A percentile compares a stretch with the other conserved stretches of the same genome.
Evolutionary conservation across 2,888 invertebrate genomes (phyloP).

Genomic region (Sipha maydis): DNA sequence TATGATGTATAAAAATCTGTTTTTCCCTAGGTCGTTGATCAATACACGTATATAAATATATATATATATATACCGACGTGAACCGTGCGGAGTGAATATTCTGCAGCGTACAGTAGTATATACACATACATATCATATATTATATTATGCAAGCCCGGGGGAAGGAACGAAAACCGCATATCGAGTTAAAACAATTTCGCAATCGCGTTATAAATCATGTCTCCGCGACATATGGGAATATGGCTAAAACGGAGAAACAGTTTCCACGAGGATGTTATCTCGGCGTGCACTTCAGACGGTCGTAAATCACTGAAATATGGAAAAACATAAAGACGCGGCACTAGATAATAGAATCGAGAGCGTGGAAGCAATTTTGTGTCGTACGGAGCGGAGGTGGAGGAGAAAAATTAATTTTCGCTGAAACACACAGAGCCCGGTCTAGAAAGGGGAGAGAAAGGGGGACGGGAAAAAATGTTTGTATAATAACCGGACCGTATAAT

Average conservation of each 20-base stretch:
- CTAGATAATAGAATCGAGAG: slow-evolving; percentile 46
- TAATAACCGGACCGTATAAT: slow-evolving; percentile 3
- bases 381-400: neutral
- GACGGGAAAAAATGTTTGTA: slow-evolving; percentile 6
- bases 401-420: slow-evolving; percentile 51
- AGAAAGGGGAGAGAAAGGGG: neutral
- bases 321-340: slow-evolving; percentile 40
- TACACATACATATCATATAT: neutral
- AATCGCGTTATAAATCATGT: slow-evolving; percentile 49
- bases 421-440: neutral
- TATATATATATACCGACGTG: neutral
- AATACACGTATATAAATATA: neutral
- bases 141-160: neutral
- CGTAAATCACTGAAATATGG: slow-evolving; percentile 58
- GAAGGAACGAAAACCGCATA: slow-evolving; percentile 21
- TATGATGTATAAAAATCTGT: neutral
- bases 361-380: slow-evolving; percentile 1
- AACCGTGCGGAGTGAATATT: neutral
- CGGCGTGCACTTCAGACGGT: slow-evolving; percentile 20
- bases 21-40: neutral
- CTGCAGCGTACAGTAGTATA: neutral
- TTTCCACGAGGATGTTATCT: slow-evolving; percentile 47
- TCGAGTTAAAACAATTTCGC: slow-evolving; percentile 60
- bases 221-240: slow-evolving; percentile 45
- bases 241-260: slow-evolving; percentile 1